These are phyloP conservation scores for Geococcyx californianus DNA, from an alignment of 2,113 vertebrate genomes.

Conservation along the genomic window DNA sequence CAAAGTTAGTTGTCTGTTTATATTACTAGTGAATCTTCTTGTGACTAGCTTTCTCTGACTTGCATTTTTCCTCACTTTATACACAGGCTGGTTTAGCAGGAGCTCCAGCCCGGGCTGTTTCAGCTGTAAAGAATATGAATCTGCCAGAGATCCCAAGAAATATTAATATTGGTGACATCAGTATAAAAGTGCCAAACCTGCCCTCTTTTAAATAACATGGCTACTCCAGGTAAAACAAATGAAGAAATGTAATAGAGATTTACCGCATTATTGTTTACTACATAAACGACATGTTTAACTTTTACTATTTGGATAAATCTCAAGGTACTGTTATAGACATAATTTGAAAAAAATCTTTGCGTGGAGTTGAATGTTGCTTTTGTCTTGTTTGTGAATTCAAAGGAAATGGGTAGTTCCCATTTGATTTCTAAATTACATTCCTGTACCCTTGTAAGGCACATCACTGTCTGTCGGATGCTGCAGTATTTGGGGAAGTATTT, in stretches of 20 bases:
- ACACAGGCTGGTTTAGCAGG: slow-evolving; percentile 96
- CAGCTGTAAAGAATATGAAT: slow-evolving; percentile 99
- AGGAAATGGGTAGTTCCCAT: slow-evolving; percentile 69
- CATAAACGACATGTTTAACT: slow-evolving; percentile 76
- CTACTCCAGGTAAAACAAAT: slow-evolving; percentile 78
- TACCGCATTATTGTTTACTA: slow-evolving; percentile 88
- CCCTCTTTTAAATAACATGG: slow-evolving; percentile 96
- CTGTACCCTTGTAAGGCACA: slow-evolving; percentile 77
- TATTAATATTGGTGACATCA: slow-evolving; percentile 99
- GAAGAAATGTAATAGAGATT: slow-evolving; percentile 76
- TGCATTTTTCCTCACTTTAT: slow-evolving; percentile 79
- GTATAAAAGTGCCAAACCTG: slow-evolving; percentile 99
- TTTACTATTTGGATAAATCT: slow-evolving; percentile 78
- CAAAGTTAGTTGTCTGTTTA: slow-evolving; percentile 49
- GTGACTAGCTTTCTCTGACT: slow-evolving; percentile 63
- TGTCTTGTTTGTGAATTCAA: slow-evolving; percentile 78
- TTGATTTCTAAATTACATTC: slow-evolving; percentile 88
- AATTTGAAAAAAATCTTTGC: slow-evolving; percentile 66
- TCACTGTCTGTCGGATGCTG: slow-evolving; percentile 77
- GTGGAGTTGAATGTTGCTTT: slow-evolving; percentile 76
- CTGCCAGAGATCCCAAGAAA: slow-evolving; percentile 99
- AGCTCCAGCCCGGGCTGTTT: slow-evolving; percentile 97
- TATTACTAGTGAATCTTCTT: neutral
- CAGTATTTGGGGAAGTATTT: slow-evolving; percentile 80
- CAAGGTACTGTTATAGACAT: slow-evolving; percentile 84